Conservation (phyloP, 2,797 vertebrate species). For the Euthynnus affinis region DNA sequence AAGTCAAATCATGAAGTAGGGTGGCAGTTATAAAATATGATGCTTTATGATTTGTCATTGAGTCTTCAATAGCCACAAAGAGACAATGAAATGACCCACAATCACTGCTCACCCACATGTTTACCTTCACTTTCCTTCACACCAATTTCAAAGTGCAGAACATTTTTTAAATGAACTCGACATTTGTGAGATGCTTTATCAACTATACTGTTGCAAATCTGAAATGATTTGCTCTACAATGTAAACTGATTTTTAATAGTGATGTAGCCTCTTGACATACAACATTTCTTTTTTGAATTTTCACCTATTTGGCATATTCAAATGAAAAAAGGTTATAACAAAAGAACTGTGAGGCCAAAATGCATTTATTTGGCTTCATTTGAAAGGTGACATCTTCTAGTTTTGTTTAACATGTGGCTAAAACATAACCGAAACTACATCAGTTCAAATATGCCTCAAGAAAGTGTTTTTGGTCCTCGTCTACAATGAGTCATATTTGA, state of each 20-base stretch:
- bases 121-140: constrained; percentile 15
- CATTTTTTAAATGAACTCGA: constrained; percentile 14
- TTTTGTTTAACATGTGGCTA: no score
- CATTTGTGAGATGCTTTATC: constrained; percentile 24
- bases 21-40: constrained; percentile 12
- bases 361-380: no score
- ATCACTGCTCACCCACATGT: background rate
- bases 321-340: no score
- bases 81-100: background rate
- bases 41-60: background rate
- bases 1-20: background rate
- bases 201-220: constrained; percentile 6
- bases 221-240: constrained; percentile 16
- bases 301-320: no score
- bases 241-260: constrained; percentile 29
- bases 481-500: no score
- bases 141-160: constrained; percentile 13
- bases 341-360: no score
- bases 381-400: no score
- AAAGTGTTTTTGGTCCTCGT: no score
- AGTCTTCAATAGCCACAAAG: constrained; percentile 1
- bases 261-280: background rate
- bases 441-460: no score
- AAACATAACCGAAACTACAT: no score
- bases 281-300: no score